phyloP scores from a whole-genome alignment of 2,888 invertebrate genomes.

The Drosophila nr. medialis region DNA sequence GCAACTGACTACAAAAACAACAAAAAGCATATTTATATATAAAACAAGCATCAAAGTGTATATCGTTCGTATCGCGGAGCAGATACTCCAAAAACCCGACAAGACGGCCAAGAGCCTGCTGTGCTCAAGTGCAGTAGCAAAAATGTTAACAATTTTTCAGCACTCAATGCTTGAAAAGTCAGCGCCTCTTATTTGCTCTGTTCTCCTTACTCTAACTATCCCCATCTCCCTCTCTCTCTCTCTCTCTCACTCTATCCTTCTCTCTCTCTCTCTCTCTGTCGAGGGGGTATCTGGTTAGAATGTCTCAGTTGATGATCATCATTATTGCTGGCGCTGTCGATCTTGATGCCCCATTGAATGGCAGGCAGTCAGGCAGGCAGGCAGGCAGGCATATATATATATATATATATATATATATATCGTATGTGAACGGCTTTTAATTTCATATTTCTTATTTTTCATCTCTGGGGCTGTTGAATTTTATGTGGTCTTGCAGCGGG shows the following conservation, averaged over 20 bases:
- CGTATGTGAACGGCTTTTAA: conserved; percentile 73
- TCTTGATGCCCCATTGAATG: conserved; percentile 46
- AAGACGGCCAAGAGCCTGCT: conserved; percentile 14
- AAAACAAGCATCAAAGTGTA: conserved; percentile 2
- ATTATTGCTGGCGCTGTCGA: conserved; percentile 66
- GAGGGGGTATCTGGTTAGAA: conserved; percentile 58
- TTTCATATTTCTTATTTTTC: conserved; percentile 46
- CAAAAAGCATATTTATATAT: background rate
- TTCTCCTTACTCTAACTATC: background rate
- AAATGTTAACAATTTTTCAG: conserved; percentile 79
- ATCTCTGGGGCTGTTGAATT: conserved; percentile 6
- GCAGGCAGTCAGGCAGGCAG: conserved; percentile 25
- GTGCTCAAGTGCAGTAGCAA: conserved; percentile 78
- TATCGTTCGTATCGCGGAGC: conserved; percentile 4
- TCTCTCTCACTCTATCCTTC: background rate
- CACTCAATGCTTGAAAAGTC: conserved; percentile 74
- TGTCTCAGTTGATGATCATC: conserved; percentile 56
- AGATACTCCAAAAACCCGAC: conserved; percentile 18
- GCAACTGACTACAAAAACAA: conserved; percentile 36
- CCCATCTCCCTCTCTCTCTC: background rate
- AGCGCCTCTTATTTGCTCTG: conserved; percentile 62
- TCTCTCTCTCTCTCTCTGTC: background rate
- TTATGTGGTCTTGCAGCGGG: background rate
- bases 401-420: background rate
- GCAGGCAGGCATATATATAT: conserved; percentile 9